Percentiles rank a stretch among this genome's conserved stretches.
Conservation (phyloP, 2,888 invertebrate species). For the Xanthostigma xanthostigma region DNA sequence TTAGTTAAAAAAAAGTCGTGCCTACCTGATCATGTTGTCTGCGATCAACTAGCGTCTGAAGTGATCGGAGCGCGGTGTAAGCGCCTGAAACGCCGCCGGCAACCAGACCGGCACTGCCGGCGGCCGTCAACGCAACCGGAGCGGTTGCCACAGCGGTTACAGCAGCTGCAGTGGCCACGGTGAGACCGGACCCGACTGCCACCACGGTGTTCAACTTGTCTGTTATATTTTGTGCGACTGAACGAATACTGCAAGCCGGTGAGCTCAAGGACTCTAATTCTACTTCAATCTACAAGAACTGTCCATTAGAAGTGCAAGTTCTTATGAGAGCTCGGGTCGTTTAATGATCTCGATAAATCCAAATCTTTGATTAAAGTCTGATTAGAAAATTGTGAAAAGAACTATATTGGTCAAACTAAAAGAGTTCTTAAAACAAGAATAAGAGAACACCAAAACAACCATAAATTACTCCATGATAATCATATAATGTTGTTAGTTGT, state of each 20-base stretch:
- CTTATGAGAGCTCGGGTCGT: no score
- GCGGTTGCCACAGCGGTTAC: slow-evolving; percentile 17
- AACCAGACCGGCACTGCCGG: slow-evolving; percentile 32
- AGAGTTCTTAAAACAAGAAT: no score
- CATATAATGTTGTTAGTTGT: no score
- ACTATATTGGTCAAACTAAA: no score
- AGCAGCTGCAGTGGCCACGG: slow-evolving; percentile 17
- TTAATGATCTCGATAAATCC: no score
- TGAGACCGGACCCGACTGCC: slow-evolving; percentile 20
- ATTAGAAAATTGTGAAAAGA: no score
- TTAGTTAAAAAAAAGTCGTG: no score
- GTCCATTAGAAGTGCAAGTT: no score
- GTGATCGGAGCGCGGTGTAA: slow-evolving; percentile 36
- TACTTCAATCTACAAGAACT: slow-evolving; percentile 15
- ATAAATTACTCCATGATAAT: no score
- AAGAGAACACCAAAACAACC: no score
- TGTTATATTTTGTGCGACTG: background rate
- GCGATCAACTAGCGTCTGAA: slow-evolving; percentile 33
- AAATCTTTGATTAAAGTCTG: no score
- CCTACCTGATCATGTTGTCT: slow-evolving; percentile 36
- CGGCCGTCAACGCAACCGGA: slow-evolving; percentile 15
- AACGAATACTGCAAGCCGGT: background rate
- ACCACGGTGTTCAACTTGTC: slow-evolving; percentile 16
- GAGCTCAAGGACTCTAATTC: slow-evolving; percentile 26
- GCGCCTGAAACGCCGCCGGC: slow-evolving; percentile 33